phyloP scores from a whole-genome alignment of 92 coral and sea anemone genomes.

The Epizoanthus fatuus region DNA sequence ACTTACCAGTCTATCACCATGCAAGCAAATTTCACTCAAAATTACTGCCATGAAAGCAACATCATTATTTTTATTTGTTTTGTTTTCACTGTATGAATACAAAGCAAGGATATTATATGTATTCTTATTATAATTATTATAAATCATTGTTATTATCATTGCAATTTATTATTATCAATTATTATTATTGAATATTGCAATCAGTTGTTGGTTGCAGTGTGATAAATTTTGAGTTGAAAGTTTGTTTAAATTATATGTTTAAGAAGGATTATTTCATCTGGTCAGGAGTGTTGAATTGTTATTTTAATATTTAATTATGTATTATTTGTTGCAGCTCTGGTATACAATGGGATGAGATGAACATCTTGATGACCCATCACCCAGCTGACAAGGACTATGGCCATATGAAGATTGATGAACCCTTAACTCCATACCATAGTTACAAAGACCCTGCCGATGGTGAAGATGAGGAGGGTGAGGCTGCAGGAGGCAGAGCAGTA shows the following conservation, averaged over 20 bases:
- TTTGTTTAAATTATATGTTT: not conserved
- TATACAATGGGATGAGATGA: conserved; percentile 99
- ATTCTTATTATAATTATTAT: too few species aligned
- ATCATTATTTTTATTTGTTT: too few species aligned
- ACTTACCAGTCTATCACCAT: too few species aligned
- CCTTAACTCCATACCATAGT: conserved; percentile 94
- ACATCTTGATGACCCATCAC: conserved; percentile 94
- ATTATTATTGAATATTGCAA: too few species aligned
- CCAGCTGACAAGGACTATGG: conserved; percentile 99
- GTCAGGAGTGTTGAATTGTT: not conserved
- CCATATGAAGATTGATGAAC: conserved; percentile 97
- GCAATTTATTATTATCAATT: too few species aligned
- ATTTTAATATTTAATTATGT: not conserved
- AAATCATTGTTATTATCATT: too few species aligned
- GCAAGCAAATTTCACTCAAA: too few species aligned
- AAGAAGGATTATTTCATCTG: not conserved
- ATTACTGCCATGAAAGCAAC: too few species aligned
- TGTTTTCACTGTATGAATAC: too few species aligned
- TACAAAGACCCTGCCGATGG: conserved; percentile 86
- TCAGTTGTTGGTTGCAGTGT: too few species aligned
- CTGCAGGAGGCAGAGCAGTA: conserved; percentile 63
- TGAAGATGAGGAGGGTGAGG: conserved; percentile 67
- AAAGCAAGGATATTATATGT: too few species aligned
- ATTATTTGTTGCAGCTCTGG: conserved; percentile 61
- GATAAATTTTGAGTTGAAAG: too few species aligned